Conservation (phyloP, 2,113 vertebrate species). For the Calyptommatus sinebrachiatus region DNA sequence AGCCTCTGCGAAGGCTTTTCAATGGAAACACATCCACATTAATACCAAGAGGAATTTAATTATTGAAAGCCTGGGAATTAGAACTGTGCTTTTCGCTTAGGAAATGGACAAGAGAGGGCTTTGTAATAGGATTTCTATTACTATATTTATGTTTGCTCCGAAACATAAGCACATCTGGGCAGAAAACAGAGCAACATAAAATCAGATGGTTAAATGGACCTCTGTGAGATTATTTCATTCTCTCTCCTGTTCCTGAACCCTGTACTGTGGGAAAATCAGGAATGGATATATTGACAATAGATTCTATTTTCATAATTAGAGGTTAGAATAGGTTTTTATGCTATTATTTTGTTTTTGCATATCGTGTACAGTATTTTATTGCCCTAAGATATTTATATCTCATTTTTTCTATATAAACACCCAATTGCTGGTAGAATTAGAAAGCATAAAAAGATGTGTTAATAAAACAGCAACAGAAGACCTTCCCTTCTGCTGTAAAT, state of each 20-base stretch:
- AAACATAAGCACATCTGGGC: neutral
- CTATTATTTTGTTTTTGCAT: neutral
- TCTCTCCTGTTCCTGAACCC: neutral
- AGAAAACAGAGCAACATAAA: neutral
- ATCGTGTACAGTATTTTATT: neutral
- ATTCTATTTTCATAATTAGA: neutral
- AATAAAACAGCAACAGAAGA: neutral
- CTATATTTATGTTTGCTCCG: conserved; percentile 1
- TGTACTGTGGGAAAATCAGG: conserved; percentile 7
- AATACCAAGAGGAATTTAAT: neutral
- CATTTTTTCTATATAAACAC: too few species aligned
- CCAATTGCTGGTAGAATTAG: too few species aligned
- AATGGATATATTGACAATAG: neutral
- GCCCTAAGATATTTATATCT: neutral
- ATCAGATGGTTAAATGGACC: neutral
- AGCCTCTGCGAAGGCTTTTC: neutral
- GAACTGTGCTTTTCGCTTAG: neutral
- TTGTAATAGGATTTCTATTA: conserved; percentile 3
- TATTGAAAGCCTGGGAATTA: neutral
- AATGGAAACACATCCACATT: neutral
- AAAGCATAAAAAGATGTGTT: neutral
- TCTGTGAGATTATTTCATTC: neutral
- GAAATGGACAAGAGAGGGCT: neutral
- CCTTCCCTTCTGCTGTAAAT: neutral
- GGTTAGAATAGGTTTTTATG: neutral